phyloP scores from a whole-genome alignment of 2,888 invertebrate genomes.

The Prionchulus punctatus region DNA sequence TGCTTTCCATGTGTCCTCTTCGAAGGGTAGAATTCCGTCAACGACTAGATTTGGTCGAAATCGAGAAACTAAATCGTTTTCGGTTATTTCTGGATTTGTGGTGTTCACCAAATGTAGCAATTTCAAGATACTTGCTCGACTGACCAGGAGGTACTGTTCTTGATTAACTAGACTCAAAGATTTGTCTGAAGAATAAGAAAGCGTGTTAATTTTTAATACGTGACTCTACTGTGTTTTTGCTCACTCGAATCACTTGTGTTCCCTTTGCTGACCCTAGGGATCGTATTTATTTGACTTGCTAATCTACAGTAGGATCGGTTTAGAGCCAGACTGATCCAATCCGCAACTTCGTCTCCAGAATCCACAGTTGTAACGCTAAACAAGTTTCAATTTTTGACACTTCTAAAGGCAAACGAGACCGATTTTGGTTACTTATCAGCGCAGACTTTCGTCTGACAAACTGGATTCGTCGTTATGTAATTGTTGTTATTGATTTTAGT shows the following conservation, averaged over 20 bases:
- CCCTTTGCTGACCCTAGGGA: conserved; percentile 1
- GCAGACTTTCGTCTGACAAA: conserved; percentile 66
- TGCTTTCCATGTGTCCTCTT: conserved; percentile 53
- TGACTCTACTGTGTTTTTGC: too few relatives aligned
- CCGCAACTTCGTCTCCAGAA: conserved; percentile 61
- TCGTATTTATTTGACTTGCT: conserved; percentile 21
- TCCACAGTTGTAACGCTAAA: conserved; percentile 58
- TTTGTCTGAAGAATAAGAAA: too few relatives aligned
- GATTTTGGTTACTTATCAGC: too few relatives aligned
- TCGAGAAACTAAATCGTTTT: conserved; percentile 50
- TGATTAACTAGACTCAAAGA: conserved; percentile 50
- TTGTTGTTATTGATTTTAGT: conserved; percentile 2
- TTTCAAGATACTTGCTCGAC: conserved; percentile 57
- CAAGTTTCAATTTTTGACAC: too few relatives aligned
- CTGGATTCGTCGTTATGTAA: background rate
- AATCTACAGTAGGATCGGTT: conserved; percentile 44
- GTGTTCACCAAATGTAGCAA: conserved; percentile 41
- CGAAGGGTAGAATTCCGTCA: conserved; percentile 50
- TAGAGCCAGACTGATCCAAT: conserved; percentile 62
- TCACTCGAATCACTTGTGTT: too few relatives aligned
- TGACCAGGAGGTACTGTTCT: conserved; percentile 67
- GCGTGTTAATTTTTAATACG: too few relatives aligned
- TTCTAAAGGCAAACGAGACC: too few relatives aligned
- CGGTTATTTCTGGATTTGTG: conserved; percentile 2
- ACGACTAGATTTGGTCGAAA: conserved; percentile 77